phyloP scores from a whole-genome alignment of 2,888 invertebrate genomes.

The Athrips mouffetella region DNA sequence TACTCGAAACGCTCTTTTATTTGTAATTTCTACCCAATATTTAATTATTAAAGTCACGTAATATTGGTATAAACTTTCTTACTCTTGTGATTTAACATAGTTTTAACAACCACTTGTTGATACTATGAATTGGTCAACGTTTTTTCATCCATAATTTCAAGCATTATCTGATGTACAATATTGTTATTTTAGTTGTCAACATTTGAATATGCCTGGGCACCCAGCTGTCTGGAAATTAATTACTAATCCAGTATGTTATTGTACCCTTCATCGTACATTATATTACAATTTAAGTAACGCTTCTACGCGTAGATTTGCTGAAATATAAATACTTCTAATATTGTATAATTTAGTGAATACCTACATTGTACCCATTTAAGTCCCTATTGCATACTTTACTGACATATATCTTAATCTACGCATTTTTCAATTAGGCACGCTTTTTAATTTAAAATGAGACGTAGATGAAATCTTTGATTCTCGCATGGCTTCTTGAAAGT shows the following conservation, averaged over 20 bases:
- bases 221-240: constrained; percentile 61
- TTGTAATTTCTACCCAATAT: not conserved
- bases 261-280: constrained; percentile 64
- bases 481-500: constrained; percentile 66
- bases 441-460: constrained; percentile 43
- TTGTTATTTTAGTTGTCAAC: constrained; percentile 13
- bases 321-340: constrained; percentile 61
- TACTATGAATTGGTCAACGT: too few relatives aligned
- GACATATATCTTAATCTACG: constrained; percentile 63
- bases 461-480: constrained; percentile 47
- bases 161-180: not conserved
- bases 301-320: constrained; percentile 73
- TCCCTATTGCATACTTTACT: constrained; percentile 68
- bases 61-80: too few relatives aligned
- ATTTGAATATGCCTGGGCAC: constrained; percentile 41
- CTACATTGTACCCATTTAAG: constrained; percentile 71
- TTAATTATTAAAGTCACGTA: too few relatives aligned
- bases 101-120: too few relatives aligned
- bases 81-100: too few relatives aligned
- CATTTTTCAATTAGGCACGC: constrained; percentile 62
- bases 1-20: not conserved
- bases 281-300: constrained; percentile 72
- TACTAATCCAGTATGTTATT: constrained; percentile 61
- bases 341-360: constrained; percentile 73
- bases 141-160: too few relatives aligned